These are phyloP conservation scores for Hafferia zeledoni DNA, from an alignment of 2,797 vertebrate species.

Conservation along the genomic window DNA sequence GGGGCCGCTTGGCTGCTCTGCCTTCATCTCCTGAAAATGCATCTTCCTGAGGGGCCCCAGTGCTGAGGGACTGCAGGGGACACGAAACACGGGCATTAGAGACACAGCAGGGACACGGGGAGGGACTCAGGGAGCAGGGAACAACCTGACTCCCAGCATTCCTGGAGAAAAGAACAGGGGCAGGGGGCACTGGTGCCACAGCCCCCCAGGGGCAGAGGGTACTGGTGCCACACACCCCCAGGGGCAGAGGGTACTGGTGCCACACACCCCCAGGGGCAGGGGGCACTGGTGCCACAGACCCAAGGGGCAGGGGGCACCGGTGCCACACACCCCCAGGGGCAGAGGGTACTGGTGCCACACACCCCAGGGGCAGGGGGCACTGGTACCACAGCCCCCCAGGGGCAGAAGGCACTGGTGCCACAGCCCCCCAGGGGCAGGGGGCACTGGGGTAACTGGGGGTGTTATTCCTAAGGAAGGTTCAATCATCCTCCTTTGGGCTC, in stretches of 20 bases:
- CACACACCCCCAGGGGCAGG: not conserved
- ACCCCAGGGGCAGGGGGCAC: no score
- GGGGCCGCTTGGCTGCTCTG: conserved; percentile 84
- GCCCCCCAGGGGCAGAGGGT: no score
- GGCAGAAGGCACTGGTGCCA: not conserved
- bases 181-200: no score
- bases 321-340: no score
- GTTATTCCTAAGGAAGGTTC: not conserved
- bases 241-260: not conserved
- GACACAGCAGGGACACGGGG: not conserved
- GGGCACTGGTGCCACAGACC: no score
- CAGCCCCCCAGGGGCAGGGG: no score
- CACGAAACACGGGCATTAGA: not conserved
- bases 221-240: no score
- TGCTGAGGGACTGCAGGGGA: conserved; percentile 78
- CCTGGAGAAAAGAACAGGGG: not conserved
- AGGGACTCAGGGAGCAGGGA: not conserved
- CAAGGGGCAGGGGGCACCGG: no score
- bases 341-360: no score
- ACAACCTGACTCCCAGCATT: accelerated
- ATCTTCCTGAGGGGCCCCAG: conserved; percentile 73
- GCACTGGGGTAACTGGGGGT: not conserved
- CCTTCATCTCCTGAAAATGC: conserved; percentile 77
- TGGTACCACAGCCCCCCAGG: no score
- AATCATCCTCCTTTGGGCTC: not conserved